Evolutionary conservation across 2,113 vertebrate species (phyloP).

Genomic region (Bagarius yarrelli): DNA sequence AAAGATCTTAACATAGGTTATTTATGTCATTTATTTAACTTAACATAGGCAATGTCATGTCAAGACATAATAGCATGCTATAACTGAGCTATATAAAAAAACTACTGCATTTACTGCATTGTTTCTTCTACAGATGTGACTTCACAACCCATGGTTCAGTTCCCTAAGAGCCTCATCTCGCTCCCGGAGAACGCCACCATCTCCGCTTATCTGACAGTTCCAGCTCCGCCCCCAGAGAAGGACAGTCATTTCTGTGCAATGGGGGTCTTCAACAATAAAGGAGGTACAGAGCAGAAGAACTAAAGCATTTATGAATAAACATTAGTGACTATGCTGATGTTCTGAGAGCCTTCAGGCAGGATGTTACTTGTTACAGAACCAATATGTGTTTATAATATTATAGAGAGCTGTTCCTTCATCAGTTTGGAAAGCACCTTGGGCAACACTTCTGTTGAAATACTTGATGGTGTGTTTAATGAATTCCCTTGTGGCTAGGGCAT

Average conservation of each 20-base stretch:
- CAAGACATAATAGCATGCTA: neutral
- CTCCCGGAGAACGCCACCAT: slow-evolving; percentile 74
- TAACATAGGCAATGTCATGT: too few relatives aligned
- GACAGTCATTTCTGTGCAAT: slow-evolving; percentile 80
- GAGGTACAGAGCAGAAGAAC: slow-evolving; percentile 68
- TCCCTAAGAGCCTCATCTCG: slow-evolving; percentile 81
- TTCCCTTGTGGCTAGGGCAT: neutral
- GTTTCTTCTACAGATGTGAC: slow-evolving; percentile 76
- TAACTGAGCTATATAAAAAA: neutral
- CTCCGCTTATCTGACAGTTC: slow-evolving; percentile 84
- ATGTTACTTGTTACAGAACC: neutral
- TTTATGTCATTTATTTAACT: too few relatives aligned
- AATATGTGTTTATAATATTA: neutral
- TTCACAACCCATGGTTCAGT: slow-evolving; percentile 83
- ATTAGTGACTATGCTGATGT: neutral
- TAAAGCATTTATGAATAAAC: neutral
- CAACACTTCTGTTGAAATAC: neutral
- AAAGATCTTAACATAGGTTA: too few relatives aligned
- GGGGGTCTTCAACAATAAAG: slow-evolving; percentile 79
- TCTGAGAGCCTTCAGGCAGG: neutral
- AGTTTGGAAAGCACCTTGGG: neutral
- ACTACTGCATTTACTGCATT: neutral
- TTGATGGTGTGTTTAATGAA: slow-evolving; percentile 13
- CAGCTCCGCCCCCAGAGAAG: slow-evolving; percentile 77
- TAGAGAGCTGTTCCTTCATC: neutral